Evolutionary conservation across 92 coral and sea anemone genomes (phyloP).

Genomic region (Palythoa grandiflora): DNA sequence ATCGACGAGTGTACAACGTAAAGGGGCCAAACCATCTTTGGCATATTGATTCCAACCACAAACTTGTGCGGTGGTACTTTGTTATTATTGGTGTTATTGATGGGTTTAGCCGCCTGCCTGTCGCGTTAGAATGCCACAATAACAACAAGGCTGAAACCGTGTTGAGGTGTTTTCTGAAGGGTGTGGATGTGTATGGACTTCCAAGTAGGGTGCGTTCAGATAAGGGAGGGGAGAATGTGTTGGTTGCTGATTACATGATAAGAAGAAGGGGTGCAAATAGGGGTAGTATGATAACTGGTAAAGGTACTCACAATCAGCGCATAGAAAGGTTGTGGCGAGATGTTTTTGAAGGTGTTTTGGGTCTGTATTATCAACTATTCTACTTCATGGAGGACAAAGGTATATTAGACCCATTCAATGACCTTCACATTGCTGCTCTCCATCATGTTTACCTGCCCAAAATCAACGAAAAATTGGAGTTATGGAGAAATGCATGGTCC

Average conservation of each 20-base stretch:
- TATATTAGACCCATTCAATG: constrained; percentile 62
- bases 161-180: constrained; percentile 24
- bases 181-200: constrained; percentile 30
- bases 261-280: constrained; percentile 59
- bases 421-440: constrained; percentile 70
- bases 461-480: constrained; percentile 60
- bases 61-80: constrained; percentile 48
- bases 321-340: constrained; percentile 69
- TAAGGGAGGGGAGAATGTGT: constrained; percentile 61
- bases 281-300: constrained; percentile 63
- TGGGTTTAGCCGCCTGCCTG: constrained; percentile 57
- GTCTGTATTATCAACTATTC: constrained; percentile 59
- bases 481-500: constrained; percentile 67
- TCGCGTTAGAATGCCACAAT: constrained; percentile 41
- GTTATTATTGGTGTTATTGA: constrained; percentile 51
- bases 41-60: constrained; percentile 55
- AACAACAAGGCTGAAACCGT: constrained; percentile 59
- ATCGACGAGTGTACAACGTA: constrained; percentile 51
- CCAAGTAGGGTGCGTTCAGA: constrained; percentile 56
- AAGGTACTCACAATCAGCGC: constrained; percentile 65
- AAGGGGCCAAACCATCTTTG: constrained; percentile 59
- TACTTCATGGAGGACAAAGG: constrained; percentile 68
- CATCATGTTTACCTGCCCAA: constrained; percentile 66
- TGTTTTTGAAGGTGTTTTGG: constrained; percentile 67
- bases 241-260: constrained; percentile 56